Conservation (phyloP, 2,797 vertebrate genomes). For the Coreius guichenoti region DNA sequence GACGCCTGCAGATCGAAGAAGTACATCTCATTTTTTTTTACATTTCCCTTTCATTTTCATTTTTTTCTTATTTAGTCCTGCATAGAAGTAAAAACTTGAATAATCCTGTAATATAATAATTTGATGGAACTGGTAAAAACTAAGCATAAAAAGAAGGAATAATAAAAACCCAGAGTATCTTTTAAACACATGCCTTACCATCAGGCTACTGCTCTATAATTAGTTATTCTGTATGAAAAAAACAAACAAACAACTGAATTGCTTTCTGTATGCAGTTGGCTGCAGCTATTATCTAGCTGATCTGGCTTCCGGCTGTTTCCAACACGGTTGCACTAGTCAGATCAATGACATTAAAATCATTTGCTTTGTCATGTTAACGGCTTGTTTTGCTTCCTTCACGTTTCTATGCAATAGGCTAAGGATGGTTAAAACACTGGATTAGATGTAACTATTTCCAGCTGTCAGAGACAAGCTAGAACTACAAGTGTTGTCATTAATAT, state of each 20-base stretch:
- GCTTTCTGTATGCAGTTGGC: neutral
- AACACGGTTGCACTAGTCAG: neutral
- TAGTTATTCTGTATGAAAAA: neutral
- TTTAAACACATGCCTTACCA: neutral
- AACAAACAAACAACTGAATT: neutral
- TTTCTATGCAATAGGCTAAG: neutral
- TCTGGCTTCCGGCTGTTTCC: constrained; percentile 20
- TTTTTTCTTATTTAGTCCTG: neutral
- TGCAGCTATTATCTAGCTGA: constrained; percentile 3
- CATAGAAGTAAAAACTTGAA: neutral
- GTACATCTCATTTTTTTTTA: constrained; percentile 71
- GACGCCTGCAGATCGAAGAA: constrained; percentile 90
- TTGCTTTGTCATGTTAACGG: neutral
- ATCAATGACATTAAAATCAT: neutral
- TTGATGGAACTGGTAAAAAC: neutral
- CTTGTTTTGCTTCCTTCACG: neutral
- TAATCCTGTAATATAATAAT: neutral
- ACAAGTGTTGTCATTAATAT: neutral
- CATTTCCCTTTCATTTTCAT: neutral
- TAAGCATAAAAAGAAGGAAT: neutral
- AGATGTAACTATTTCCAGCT: neutral
- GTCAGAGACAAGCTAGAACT: neutral
- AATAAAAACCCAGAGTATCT: neutral
- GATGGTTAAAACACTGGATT: neutral
- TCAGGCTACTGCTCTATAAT: neutral